Percentiles rank a stretch among this genome's conserved stretches.
These are phyloP conservation scores for Indicator maculatus DNA, from an alignment of 2,113 vertebrate species.

Conservation along the genomic window DNA sequence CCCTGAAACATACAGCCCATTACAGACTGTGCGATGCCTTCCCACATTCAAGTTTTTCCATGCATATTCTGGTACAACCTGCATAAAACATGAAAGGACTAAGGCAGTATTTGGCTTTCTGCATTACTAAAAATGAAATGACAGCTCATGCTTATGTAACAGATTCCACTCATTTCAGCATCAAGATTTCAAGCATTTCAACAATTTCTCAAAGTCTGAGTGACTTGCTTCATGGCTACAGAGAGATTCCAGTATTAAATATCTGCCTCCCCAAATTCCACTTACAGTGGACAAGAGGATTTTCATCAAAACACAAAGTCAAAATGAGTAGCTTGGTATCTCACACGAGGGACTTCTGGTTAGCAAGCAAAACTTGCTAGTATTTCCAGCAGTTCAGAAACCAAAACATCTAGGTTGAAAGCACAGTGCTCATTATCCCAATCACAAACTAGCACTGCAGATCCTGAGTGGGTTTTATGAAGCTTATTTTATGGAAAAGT, in stretches of 20 bases:
- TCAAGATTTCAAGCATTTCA: neutral
- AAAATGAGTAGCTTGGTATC: neutral
- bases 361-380: neutral
- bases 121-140: neutral
- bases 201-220: neutral
- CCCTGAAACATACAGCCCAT: neutral
- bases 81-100: constrained; percentile 46
- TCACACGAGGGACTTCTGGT: neutral
- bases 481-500: neutral
- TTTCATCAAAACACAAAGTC: neutral
- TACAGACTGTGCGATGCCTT: neutral
- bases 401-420: neutral
- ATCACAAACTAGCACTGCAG: neutral
- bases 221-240: neutral
- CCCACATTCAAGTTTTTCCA: neutral
- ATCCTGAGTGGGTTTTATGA: neutral
- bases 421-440: neutral
- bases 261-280: neutral
- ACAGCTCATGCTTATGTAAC: constrained; percentile 58
- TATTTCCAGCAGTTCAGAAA: neutral
- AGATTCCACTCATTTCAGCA: neutral
- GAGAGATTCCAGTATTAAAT: neutral
- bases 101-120: neutral
- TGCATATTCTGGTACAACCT: constrained; percentile 17
- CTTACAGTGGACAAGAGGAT: neutral